phyloP scores from a whole-genome alignment of 37 sponge, comb jelly and placozoan species.

The Aplysina aerophoba region DNA sequence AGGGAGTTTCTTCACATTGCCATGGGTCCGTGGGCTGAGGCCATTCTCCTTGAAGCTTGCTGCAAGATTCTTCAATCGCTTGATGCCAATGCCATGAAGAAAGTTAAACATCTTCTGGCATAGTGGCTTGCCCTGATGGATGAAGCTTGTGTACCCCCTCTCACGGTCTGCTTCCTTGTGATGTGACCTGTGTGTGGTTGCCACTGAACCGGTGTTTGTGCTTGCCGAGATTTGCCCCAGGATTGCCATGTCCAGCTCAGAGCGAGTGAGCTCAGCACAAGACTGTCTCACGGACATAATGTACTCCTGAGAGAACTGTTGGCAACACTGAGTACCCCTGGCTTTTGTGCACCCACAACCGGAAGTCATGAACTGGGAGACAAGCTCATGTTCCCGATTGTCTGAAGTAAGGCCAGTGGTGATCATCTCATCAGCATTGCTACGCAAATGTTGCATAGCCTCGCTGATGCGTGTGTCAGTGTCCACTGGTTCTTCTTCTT shows the following conservation, averaged over 20 bases:
- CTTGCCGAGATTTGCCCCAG: neutral
- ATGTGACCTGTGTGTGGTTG: neutral
- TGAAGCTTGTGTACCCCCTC: neutral
- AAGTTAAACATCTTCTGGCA: neutral
- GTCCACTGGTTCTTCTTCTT: no score
- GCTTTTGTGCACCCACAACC: no score
- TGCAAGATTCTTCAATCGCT: slow-evolving; percentile 10
- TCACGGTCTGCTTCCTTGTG: neutral
- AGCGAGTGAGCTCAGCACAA: slow-evolving; percentile 10
- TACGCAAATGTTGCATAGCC: no score
- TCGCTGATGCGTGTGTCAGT: no score
- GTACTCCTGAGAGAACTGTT: no score
- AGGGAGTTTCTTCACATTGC: slow-evolving; percentile 13
- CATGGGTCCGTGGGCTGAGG: slow-evolving; percentile 34
- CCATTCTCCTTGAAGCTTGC: slow-evolving; percentile 5
- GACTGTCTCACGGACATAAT: no score
- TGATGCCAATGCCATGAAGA: neutral
- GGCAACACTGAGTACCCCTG: no score
- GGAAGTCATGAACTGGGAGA: no score
- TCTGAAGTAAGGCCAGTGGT: no score
- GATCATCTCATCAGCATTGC: no score
- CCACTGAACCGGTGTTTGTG: neutral
- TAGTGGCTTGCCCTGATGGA: neutral
- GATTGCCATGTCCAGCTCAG: slow-evolving; percentile 16
- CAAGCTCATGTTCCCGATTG: no score